Evolutionary conservation across 1,140 invertebrate species (phyloP).

Genomic region (Dendrolimus kikuchii): DNA sequence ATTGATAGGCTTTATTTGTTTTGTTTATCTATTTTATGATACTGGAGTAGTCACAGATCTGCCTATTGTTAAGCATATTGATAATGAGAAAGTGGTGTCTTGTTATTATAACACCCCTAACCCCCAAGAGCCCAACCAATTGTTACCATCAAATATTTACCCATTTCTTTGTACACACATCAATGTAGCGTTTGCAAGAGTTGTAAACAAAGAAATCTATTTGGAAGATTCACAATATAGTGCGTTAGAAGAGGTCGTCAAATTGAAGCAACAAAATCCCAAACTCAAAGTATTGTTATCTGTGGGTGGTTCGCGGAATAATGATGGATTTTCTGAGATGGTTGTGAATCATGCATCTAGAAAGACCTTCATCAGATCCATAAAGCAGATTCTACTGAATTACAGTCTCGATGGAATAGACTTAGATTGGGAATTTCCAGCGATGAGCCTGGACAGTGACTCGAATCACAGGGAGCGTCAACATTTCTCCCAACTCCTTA

Average conservation of each 20-base stretch:
- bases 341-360: slow-evolving; percentile 78
- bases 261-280: slow-evolving; percentile 77
- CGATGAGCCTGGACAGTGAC: slow-evolving; percentile 13
- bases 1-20: too few relatives aligned
- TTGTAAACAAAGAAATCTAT: slow-evolving; percentile 76
- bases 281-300: slow-evolving; percentile 85
- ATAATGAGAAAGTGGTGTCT: slow-evolving; percentile 30
- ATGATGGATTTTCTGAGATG: slow-evolving; percentile 80
- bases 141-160: slow-evolving; percentile 75
- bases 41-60: neutral
- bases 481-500: slow-evolving; percentile 81
- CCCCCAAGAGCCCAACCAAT: slow-evolving; percentile 30
- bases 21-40: slow-evolving; percentile 1
- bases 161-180: slow-evolving; percentile 86
- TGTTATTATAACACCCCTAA: slow-evolving; percentile 79
- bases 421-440: slow-evolving; percentile 92
- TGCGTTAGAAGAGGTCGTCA: slow-evolving; percentile 71
- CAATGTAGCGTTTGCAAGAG: slow-evolving; percentile 80
- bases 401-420: slow-evolving; percentile 86
- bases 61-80: neutral
- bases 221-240: slow-evolving; percentile 51
- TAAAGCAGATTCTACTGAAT: slow-evolving; percentile 75
- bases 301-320: slow-evolving; percentile 78
- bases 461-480: slow-evolving; percentile 71
- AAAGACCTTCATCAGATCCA: slow-evolving; percentile 80